Conservation (phyloP, 2,797 vertebrate species). For the Manis javanica region DNA sequence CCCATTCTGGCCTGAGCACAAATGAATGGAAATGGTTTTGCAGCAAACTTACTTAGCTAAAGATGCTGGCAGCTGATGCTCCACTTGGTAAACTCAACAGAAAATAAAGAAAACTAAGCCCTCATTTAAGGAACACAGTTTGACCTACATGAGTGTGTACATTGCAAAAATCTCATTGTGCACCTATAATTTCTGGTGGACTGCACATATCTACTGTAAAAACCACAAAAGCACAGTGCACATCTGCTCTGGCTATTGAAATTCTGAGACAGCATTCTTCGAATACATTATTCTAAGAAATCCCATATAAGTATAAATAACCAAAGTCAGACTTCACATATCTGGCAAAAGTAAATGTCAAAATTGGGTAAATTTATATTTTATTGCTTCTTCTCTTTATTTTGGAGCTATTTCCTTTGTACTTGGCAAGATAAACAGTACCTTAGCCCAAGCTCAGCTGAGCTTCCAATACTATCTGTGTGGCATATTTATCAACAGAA, state of each 20-base stretch:
- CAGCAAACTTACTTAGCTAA: constrained; percentile 1
- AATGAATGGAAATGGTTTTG: neutral
- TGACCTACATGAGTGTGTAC: constrained; percentile 55
- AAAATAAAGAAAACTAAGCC: constrained; percentile 73
- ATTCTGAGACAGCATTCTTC: constrained; percentile 44
- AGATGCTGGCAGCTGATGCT: constrained; percentile 39
- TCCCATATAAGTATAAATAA: constrained; percentile 49
- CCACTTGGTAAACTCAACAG: constrained; percentile 34
- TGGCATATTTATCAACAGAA: neutral
- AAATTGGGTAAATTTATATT: constrained; percentile 53
- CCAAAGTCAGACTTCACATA: constrained; percentile 11
- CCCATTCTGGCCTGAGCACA: neutral
- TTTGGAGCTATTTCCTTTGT: constrained; percentile 68
- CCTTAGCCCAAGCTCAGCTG: neutral
- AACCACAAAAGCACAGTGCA: neutral
- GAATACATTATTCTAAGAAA: constrained; percentile 54
- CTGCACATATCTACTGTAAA: constrained; percentile 46
- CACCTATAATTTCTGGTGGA: constrained; percentile 63
- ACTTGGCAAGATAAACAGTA: neutral
- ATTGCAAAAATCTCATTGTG: constrained; percentile 65
- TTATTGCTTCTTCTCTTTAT: constrained; percentile 65
- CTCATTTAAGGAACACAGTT: constrained; percentile 66
- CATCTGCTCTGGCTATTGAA: constrained; percentile 53
- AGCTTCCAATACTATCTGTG: constrained; percentile 33
- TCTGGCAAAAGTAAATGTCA: constrained; percentile 65